Percentiles rank a stretch among this genome's conserved stretches.
Evolutionary conservation across 2,113 vertebrate species (phyloP).

Genomic region (Salminus brasiliensis): DNA sequence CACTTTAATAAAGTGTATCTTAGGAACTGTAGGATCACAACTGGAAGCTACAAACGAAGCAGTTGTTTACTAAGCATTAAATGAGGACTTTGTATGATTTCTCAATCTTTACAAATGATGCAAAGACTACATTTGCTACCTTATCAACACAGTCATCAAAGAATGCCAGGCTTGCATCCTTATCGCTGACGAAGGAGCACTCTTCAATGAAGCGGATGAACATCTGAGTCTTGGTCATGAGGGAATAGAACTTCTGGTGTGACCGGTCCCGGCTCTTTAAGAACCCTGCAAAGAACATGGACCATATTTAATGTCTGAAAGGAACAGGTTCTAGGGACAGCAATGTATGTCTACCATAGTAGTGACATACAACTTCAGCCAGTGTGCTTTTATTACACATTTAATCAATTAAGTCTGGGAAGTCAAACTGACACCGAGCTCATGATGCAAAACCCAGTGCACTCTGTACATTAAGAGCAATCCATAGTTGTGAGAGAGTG

Average conservation of each 20-base stretch:
- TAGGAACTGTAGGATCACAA: not conserved
- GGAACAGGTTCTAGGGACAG: not conserved
- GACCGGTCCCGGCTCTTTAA: slow-evolving; percentile 95
- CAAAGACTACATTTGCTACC: slow-evolving; percentile 71
- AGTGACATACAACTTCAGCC: slow-evolving; percentile 4
- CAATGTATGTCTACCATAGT: not conserved
- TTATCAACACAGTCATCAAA: slow-evolving; percentile 99
- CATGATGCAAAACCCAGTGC: not conserved
- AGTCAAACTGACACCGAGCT: not conserved
- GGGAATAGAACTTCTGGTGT: slow-evolving; percentile 96
- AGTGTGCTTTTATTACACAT: slow-evolving; percentile 13
- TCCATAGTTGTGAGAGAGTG: not conserved
- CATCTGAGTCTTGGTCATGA: slow-evolving; percentile 99
- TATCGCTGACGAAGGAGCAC: slow-evolving; percentile 98
- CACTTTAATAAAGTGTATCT: not conserved
- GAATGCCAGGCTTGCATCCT: slow-evolving; percentile 95
- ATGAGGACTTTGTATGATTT: not conserved
- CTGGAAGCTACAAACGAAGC: not conserved
- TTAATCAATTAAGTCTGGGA: slow-evolving; percentile 18
- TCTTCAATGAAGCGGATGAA: slow-evolving; percentile 99
- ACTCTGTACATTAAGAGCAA: not conserved
- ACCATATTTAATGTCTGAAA: not conserved
- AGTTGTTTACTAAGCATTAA: not conserved
- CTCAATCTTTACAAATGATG: not conserved
- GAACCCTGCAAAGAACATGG: slow-evolving; percentile 80